Evolutionary conservation across 2,888 invertebrate genomes (phyloP), one percentile per base, ranked within the genome.

Genomic region (Marasmarcha lunaedactyla): DNA sequence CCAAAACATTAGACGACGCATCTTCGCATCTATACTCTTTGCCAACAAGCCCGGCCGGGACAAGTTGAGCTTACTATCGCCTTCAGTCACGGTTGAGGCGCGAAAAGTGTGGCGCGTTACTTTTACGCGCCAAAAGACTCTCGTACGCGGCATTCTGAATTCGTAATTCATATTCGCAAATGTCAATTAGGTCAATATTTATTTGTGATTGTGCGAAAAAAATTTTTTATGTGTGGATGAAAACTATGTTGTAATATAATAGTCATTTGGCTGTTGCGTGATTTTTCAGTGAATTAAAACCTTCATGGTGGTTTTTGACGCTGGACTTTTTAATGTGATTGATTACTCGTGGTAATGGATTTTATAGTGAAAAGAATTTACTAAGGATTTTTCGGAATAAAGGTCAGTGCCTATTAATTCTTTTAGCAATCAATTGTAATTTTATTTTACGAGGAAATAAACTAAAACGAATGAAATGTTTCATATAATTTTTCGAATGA

Each of bases 41-140:
- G 78, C 43, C 62, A 42, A 48, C 45, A 50, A 67, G 76, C 63
- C 71, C 68, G 79, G 71, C 79, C 78, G 70, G 78, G 72, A 65
- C 68, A 53, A 66, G 63, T 59, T 59, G 59, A 71, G 72, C 73
- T 70, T 65, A 58, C 62, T 54, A 59, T 62, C 63, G 67, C 70
- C 74, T 77, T 76, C 77, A 78, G 79, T 79, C 61, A 60, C 59
- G 63, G 65, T 69, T 55, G 60, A 61, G 55, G 46, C 50, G 45
- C 20, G 37, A 44, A 33, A 37, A 41, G 46, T 43, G 41, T 42
- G 42, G 46, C 37, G 9, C 39, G 40, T 42, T 38, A 34, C 41
- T 38, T 47, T 55, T 53, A 46, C 51, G 51, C 38, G 38, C 15
- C 36, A 40, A 30, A 11, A 30, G 12, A 11, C 30, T 11, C 12